Conservation (phyloP, 92 coral and sea anemone species). For the Actinernus sp. region DNA sequence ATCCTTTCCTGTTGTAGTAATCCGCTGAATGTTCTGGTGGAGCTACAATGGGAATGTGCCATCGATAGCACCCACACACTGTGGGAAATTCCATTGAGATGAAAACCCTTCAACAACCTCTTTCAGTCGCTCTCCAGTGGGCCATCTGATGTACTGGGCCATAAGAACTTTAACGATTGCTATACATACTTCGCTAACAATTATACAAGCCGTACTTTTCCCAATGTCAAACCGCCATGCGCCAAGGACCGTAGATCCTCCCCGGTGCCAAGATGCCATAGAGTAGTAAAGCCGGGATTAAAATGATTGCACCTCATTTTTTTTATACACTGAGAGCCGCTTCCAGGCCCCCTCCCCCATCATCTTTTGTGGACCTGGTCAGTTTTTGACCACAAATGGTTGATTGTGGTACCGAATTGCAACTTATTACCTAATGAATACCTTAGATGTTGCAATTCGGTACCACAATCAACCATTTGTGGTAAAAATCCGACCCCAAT, state of each 20-base stretch:
- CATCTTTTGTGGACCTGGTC: too few species aligned
- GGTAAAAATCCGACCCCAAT: too few species aligned
- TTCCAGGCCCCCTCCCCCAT: too few species aligned
- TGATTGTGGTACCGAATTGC: too few species aligned
- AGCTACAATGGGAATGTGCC: constrained; percentile 33
- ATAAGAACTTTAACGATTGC: constrained; percentile 21
- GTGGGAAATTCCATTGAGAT: constrained; percentile 24
- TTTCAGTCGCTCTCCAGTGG: constrained; percentile 1
- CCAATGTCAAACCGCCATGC: constrained; percentile 23
- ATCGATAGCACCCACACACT: constrained; percentile 15
- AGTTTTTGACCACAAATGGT: too few species aligned
- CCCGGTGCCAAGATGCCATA: constrained; percentile 2
- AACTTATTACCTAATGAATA: too few species aligned
- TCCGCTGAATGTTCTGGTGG: constrained; percentile 1
- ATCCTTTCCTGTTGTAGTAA: constrained; percentile 7
- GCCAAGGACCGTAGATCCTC: constrained; percentile 12
- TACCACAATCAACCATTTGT: too few species aligned
- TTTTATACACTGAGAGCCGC: too few species aligned
- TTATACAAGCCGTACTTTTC: constrained; percentile 22
- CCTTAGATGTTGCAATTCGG: too few species aligned
- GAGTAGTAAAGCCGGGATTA: too few species aligned
- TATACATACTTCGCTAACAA: constrained; percentile 23
- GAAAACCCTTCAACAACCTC: constrained; percentile 15
- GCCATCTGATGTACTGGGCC: constrained; percentile 19
- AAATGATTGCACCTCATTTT: too few species aligned